Percentiles rank a stretch among this genome's conserved stretches.
Evolutionary conservation across 2,797 vertebrate species (phyloP).

Genomic region (Crocidura indochinensis): DNA sequence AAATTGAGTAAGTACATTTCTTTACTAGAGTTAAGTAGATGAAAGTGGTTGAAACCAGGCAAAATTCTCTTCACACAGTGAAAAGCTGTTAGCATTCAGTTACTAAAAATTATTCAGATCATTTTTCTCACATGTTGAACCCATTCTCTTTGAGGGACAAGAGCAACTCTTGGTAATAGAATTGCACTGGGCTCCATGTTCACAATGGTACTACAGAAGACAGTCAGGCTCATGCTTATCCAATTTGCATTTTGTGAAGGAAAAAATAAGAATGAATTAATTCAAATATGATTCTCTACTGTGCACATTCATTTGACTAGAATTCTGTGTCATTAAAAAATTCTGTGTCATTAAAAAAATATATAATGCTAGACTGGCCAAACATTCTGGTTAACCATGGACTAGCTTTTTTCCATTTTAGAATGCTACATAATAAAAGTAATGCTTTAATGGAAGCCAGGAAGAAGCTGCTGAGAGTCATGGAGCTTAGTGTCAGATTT

Average conservation of each 20-base stretch:
- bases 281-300: conserved; percentile 24
- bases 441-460: conserved; percentile 34
- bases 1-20: background rate
- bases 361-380: conserved; percentile 53
- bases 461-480: background rate
- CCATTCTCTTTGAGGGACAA: conserved; percentile 91
- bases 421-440: conserved; percentile 58
- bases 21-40: conserved; percentile 22
- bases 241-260: conserved; percentile 90
- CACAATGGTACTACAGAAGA: conserved; percentile 90
- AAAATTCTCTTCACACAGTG: background rate
- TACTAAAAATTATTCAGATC: conserved; percentile 14
- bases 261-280: conserved; percentile 25
- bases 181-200: conserved; percentile 90
- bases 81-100: background rate
- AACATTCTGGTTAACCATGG: conserved; percentile 49
- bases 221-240: conserved; percentile 92
- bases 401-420: background rate
- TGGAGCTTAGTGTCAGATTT: conserved; percentile 51
- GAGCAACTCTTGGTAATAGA: conserved; percentile 90
- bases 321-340: conserved; percentile 60
- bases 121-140: conserved; percentile 93
- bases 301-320: conserved; percentile 14
- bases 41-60: background rate
- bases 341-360: too few relatives aligned